Conservation (phyloP, 1,140 invertebrate genomes). For the Eumeta japonica region DNA sequence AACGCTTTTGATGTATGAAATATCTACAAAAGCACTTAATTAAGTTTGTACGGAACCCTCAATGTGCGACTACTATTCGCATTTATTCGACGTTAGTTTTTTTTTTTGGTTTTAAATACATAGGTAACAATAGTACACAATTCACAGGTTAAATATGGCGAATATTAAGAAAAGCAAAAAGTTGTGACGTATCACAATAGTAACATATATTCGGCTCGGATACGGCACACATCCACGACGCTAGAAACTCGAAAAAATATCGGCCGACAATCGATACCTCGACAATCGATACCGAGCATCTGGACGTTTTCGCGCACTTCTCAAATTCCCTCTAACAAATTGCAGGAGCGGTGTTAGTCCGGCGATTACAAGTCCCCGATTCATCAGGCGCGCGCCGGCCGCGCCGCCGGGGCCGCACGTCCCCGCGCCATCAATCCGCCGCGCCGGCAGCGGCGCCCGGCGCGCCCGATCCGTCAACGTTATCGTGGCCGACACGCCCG, state of each 20-base stretch:
- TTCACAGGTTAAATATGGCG: not conserved
- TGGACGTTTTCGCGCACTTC: constrained; percentile 2
- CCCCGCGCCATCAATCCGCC: constrained; percentile 41
- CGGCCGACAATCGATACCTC: too few species aligned
- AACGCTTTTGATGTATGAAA: too few species aligned
- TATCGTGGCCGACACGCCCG: constrained; percentile 27
- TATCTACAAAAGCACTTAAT: too few species aligned
- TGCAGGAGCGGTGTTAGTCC: constrained; percentile 36
- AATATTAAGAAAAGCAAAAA: not conserved
- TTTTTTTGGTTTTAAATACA: too few species aligned
- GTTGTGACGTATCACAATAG: not conserved
- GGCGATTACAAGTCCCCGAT: constrained; percentile 45
- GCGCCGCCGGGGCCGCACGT: constrained; percentile 33
- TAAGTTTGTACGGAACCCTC: too few species aligned
- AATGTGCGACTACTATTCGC: too few species aligned
- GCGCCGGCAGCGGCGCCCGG: constrained; percentile 25
- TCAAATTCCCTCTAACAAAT: constrained; percentile 36
- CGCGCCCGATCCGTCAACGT: constrained; percentile 42
- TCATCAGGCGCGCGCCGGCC: constrained; percentile 26
- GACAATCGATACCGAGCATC: not conserved
- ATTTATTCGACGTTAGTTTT: too few species aligned
- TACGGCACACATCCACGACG: too few species aligned
- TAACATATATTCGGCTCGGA: not conserved
- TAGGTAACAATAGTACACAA: too few species aligned
- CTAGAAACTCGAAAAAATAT: too few species aligned